Conservation (phyloP, 2,113 vertebrate genomes). For the Tretioscincus oriximinensis region DNA sequence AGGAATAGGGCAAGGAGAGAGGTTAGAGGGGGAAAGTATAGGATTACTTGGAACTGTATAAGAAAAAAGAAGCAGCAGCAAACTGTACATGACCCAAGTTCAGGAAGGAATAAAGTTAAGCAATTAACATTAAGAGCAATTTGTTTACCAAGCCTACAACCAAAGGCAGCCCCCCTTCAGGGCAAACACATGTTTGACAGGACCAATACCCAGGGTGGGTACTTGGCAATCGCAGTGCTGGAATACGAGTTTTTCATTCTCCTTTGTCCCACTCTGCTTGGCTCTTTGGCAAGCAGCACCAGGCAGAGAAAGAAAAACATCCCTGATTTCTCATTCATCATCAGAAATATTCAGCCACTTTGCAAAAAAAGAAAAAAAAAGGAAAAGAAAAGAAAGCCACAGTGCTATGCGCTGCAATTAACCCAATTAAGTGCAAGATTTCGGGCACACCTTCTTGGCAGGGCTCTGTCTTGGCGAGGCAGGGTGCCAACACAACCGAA, state of each 20-base stretch:
- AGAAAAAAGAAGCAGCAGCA: background rate
- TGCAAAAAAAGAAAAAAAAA: background rate
- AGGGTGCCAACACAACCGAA: background rate
- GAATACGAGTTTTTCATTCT: background rate
- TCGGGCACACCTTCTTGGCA: background rate
- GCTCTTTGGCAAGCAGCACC: slow-evolving; percentile 11
- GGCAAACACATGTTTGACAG: slow-evolving; percentile 13
- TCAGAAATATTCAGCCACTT: slow-evolving; percentile 21
- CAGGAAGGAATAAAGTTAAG: slow-evolving; percentile 26
- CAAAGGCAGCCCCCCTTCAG: background rate
- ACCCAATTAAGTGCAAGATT: slow-evolving; percentile 20
- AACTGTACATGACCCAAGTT: background rate
- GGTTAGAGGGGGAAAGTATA: background rate
- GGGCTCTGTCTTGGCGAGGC: background rate
- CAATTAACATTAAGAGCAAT: slow-evolving; percentile 16
- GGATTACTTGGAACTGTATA: slow-evolving; percentile 1
- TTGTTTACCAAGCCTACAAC: slow-evolving; percentile 24
- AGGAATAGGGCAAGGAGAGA: background rate
- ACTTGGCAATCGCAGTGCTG: background rate
- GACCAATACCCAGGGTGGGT: slow-evolving; percentile 31
- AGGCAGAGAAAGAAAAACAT: slow-evolving; percentile 28
- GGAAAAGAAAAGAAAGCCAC: background rate
- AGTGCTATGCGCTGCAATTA: slow-evolving; percentile 16
- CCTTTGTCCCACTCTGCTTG: background rate
- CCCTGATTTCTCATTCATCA: slow-evolving; percentile 37